Evolutionary conservation across 1,140 invertebrate genomes (phyloP).

Genomic region (Meloidogyne exigua): DNA sequence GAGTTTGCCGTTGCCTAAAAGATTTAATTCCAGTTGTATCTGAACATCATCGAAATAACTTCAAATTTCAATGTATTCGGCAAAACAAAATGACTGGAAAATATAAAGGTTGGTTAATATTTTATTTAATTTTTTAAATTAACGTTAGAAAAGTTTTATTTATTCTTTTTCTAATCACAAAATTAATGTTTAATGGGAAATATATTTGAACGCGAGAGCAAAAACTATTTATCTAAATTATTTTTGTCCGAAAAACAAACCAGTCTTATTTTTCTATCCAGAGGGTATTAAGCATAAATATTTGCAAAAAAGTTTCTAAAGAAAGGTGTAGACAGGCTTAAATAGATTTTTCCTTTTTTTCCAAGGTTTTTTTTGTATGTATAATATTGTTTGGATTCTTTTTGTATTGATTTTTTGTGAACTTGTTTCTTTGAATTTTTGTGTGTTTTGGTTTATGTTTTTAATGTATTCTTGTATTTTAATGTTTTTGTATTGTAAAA

Average conservation of each 20-base stretch:
- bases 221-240: not conserved
- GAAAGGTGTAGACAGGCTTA: not conserved
- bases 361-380: not conserved
- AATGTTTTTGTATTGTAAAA: too few relatives aligned
- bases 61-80: not conserved
- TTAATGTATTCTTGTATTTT: too few relatives aligned
- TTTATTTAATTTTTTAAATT: not conserved
- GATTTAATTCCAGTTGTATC: conserved; percentile 1
- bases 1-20: not conserved
- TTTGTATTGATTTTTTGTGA: not conserved
- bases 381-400: not conserved
- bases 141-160: not conserved
- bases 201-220: not conserved
- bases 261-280: not conserved
- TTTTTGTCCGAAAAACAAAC: not conserved
- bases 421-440: not conserved
- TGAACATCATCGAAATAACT: not conserved
- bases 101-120: not conserved
- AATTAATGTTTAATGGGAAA: not conserved
- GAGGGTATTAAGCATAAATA: not conserved
- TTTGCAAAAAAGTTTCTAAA: not conserved
- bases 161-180: not conserved
- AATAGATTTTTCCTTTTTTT: not conserved
- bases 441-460: not conserved
- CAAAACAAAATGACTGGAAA: not conserved